Conservation (phyloP, 1,140 invertebrate genomes). For the Calephelis nemesis region DNA sequence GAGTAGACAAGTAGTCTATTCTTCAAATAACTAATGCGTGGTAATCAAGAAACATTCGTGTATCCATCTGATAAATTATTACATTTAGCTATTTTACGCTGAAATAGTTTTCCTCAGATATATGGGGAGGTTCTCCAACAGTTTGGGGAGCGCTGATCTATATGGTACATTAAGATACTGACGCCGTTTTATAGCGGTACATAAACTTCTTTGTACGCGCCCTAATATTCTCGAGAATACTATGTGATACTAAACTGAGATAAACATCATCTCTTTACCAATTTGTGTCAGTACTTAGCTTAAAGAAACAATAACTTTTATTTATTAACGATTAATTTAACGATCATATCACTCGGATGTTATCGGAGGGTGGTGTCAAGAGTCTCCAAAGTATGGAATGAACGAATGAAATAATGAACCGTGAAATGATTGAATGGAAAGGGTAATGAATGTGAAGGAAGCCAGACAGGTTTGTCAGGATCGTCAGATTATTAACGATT, state of each 20-base stretch:
- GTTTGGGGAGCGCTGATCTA: constrained; percentile 7
- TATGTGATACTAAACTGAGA: neutral
- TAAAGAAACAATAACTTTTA: too few relatives aligned
- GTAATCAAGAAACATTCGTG: neutral
- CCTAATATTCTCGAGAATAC: constrained; percentile 1
- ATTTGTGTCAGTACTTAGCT: neutral
- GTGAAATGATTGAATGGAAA: too few relatives aligned
- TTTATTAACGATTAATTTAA: too few relatives aligned
- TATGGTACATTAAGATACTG: constrained; percentile 12
- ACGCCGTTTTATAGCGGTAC: constrained; percentile 1
- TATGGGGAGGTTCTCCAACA: neutral
- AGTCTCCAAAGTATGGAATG: too few relatives aligned
- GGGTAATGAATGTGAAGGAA: too few relatives aligned
- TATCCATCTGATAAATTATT: neutral
- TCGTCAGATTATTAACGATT: too few relatives aligned
- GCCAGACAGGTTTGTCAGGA: too few relatives aligned
- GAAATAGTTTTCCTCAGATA: neutral
- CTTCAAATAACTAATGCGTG: too few relatives aligned
- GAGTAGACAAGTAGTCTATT: too few relatives aligned
- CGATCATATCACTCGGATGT: too few relatives aligned
- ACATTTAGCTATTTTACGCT: neutral
- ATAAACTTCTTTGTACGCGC: constrained; percentile 10
- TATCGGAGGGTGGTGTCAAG: too few relatives aligned
- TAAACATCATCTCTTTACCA: neutral
- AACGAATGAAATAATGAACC: too few relatives aligned